Conservation (phyloP, 37 sponge, comb jelly and placozoan species). For the Aphrocallistes beatrix region DNA sequence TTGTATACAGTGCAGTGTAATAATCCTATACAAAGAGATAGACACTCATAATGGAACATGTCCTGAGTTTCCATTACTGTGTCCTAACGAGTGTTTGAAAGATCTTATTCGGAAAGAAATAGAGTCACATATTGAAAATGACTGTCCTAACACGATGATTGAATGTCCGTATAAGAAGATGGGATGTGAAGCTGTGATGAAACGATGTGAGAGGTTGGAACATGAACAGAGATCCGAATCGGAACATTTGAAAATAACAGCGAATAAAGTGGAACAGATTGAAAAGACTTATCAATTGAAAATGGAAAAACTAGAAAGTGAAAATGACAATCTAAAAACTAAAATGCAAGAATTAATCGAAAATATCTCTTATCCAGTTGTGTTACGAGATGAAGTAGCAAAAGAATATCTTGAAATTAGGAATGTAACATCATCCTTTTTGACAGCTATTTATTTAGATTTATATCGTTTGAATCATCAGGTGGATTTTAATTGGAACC, state of each 20-base stretch:
- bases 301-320: too few species aligned
- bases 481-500: too few species aligned
- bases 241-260: not conserved
- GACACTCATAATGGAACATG: too few species aligned
- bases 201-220: not conserved
- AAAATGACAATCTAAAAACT: not conserved
- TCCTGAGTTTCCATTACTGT: not conserved
- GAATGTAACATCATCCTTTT: too few species aligned
- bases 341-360: not conserved
- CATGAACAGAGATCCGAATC: not conserved
- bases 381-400: not conserved
- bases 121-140: not conserved
- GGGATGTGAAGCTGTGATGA: not conserved
- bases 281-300: too few species aligned
- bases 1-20: too few species aligned
- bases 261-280: not conserved
- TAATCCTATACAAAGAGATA: too few species aligned
- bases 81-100: not conserved
- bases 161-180: not conserved
- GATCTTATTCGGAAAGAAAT: not conserved
- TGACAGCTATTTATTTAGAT: too few species aligned
- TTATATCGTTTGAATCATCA: too few species aligned
- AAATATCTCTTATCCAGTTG: not conserved
- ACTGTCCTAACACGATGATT: not conserved
- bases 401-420: too few species aligned